phyloP scores from a whole-genome alignment of 2,113 vertebrate species.

The Varanus salvator region DNA sequence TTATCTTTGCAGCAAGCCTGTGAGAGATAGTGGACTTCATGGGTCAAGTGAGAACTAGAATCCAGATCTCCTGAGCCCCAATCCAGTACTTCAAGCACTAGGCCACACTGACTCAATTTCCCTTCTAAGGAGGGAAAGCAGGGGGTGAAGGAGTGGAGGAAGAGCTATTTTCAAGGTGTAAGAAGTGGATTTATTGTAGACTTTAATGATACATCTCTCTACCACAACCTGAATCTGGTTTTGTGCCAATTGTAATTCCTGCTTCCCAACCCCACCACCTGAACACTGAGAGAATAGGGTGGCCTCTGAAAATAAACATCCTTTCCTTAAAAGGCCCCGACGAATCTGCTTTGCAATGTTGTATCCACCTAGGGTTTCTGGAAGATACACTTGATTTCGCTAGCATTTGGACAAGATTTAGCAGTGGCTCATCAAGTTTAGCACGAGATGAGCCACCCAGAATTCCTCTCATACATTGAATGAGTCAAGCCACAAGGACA shows the following conservation, averaged over 20 bases:
- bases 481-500: neutral
- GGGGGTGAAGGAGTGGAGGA: too few species aligned
- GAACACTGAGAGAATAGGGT: neutral
- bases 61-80: too few species aligned
- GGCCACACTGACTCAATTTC: neutral
- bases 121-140: neutral
- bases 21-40: too few species aligned
- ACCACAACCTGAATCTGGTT: neutral
- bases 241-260: neutral
- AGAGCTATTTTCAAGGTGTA: neutral
- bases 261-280: too few species aligned
- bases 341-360: too few species aligned
- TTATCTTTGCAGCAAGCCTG: too few species aligned
- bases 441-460: neutral
- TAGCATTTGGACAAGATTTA: neutral
- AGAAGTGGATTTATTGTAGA: neutral
- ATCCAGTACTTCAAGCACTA: too few species aligned
- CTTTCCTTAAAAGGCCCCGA: too few species aligned
- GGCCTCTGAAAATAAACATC: neutral
- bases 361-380: too few species aligned
- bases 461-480: neutral
- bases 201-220: neutral
- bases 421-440: conserved; percentile 13
- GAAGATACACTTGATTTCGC: neutral
- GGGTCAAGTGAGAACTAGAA: too few species aligned